Evolutionary conservation across 2,113 vertebrate genomes (phyloP), one percentile per base, ranked within the genome.

Genomic region (Pelvicachromis taeniatus): DNA sequence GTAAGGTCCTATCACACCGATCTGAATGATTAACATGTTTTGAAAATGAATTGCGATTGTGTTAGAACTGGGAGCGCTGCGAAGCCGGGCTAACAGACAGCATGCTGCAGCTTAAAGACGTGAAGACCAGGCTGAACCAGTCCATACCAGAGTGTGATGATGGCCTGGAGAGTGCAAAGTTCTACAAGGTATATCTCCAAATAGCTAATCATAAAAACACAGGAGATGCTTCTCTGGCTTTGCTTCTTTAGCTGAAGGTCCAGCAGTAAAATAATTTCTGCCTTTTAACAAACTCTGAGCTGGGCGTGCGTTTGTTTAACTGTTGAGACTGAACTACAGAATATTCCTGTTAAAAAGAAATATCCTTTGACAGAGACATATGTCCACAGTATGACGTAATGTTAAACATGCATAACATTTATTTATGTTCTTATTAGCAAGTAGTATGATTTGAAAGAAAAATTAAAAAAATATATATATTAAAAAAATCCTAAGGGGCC

Each of bases 51-150:
- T 75, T 31, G 78, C 87, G 58, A 75, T 75, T 83, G 80, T 92
- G n/a, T 73, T 89, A 99, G 98, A 97, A 92, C 75, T 99, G 97
- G 97, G 95, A 97, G 75, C 90, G 26, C 78, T 97, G 96, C 87
- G 96, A 96, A 94, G 88, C 93, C 17, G 93, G 95, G 77, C 95
- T 95, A 6, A 92, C 94, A 9, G 94, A 96, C 77, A 70, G 96
- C 77, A 81, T 91, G 86, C 89, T 91, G 84, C 92, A 81, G 38
- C 94, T 99, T 81, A 93, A 85, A 17, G 93, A 95, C 45, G 63
- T 97, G 55, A 97, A 97, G 85, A 93, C 90, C 84, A 95, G 93
- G 70, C 81, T 97, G 26, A 93, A 96, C 92, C 93, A 95, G 53
- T 89, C 95, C 7, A 96, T 98, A 85, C 97, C 97, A 29, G 94